Conservation (phyloP, 2,113 vertebrate genomes). For the Eulacestoma nigropectus region DNA sequence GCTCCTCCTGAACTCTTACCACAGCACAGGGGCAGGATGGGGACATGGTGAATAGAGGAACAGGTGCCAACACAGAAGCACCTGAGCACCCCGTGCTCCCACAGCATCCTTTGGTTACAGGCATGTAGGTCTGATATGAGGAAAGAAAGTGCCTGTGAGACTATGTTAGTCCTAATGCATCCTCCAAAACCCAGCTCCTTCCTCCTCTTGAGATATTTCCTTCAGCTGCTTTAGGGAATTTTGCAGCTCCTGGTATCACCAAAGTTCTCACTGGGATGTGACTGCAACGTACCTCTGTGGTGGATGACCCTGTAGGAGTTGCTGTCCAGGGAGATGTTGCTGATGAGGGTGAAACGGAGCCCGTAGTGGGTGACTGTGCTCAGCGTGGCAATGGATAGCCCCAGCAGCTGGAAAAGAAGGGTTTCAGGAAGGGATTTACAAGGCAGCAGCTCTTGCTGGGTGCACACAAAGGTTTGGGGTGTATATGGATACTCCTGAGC, state of each 20-base stretch:
- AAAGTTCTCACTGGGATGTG: not conserved
- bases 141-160: not conserved
- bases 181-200: not conserved
- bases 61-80: not conserved
- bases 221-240: not conserved
- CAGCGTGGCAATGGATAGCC: constrained; percentile 24
- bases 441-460: not conserved
- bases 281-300: not conserved
- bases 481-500: not conserved
- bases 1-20: not conserved
- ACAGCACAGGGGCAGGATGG: not conserved
- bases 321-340: not conserved
- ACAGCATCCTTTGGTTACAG: not conserved
- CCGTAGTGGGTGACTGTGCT: constrained; percentile 49
- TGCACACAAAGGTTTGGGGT: not conserved
- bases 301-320: constrained; percentile 48
- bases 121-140: rapidly evolving
- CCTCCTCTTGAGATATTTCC: not conserved
- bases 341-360: constrained; percentile 54
- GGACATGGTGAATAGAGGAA: not conserved
- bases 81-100: not conserved
- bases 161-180: not conserved
- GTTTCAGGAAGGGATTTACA: not conserved
- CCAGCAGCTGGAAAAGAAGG: constrained; percentile 59
- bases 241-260: not conserved